These are phyloP conservation scores for Fulica atra DNA, from an alignment of 2,113 vertebrate species.

Conservation along the genomic window DNA sequence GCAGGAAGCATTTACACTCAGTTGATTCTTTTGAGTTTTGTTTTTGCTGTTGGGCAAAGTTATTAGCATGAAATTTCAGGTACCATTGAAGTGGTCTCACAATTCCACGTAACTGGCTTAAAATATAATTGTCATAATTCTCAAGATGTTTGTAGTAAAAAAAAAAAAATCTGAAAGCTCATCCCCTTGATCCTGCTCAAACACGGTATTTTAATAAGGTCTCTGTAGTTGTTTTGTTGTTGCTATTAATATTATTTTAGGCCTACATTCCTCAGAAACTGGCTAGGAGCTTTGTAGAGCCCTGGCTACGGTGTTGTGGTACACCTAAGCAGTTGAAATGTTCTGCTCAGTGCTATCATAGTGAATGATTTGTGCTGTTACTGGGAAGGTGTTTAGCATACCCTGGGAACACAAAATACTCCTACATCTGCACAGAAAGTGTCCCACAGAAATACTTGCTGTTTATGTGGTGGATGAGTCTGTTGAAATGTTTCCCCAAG, in stretches of 20 bases:
- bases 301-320: background rate
- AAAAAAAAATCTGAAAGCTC: background rate
- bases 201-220: background rate
- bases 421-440: background rate
- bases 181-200: background rate
- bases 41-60: slow-evolving; percentile 20
- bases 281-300: background rate
- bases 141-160: background rate
- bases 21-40: background rate
- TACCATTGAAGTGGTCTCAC: background rate
- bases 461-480: background rate
- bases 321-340: background rate
- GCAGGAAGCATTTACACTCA: background rate
- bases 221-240: background rate
- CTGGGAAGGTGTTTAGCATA: background rate
- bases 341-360: background rate
- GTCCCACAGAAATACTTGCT: background rate
- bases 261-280: background rate
- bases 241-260: background rate
- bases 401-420: background rate
- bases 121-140: background rate
- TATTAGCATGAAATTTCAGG: background rate
- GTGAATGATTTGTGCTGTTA: background rate
- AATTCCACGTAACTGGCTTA: background rate
- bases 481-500: background rate